phyloP scores from a whole-genome alignment of 2,113 vertebrate species.

The Canis aureus region DNA sequence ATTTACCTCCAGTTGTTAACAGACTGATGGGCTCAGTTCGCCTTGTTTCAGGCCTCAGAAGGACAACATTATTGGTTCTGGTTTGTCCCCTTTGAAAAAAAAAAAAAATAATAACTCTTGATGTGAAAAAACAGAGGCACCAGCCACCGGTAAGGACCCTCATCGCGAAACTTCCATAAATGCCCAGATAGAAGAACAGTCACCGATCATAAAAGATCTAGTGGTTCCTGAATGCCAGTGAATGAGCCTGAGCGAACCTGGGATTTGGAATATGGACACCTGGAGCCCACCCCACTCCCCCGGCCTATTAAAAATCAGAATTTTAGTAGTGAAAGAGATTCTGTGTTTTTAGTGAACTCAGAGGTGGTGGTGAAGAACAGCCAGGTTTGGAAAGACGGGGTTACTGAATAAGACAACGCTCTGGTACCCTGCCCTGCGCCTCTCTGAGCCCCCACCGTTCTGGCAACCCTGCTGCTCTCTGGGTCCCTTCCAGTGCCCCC shows the following conservation, averaged over 20 bases:
- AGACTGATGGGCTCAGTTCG: constrained; percentile 2
- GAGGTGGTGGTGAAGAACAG: neutral
- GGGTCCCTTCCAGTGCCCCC: neutral
- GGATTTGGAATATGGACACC: neutral
- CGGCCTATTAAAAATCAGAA: neutral
- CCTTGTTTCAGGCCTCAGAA: neutral
- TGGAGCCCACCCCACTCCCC: neutral
- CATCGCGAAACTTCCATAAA: neutral
- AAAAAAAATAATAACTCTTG: constrained; percentile 7
- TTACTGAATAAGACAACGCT: neutral
- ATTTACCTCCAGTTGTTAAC: constrained; percentile 68
- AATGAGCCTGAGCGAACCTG: neutral
- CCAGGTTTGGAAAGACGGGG: neutral
- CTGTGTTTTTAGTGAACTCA: neutral
- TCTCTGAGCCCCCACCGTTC: too few relatives aligned
- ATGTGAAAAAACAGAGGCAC: constrained; percentile 15
- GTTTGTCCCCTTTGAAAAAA: constrained; percentile 6
- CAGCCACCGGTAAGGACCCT: neutral
- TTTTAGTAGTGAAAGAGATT: neutral
- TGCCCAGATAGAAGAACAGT: neutral
- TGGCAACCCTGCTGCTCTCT: neutral
- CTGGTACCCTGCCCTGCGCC: fast-evolving
- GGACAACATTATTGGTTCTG: neutral
- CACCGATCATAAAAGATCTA: neutral
- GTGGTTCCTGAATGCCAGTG: neutral